Base-by-base conservation (phyloP, 2,888 invertebrate species). In the Cephus rjabovi region DNA sequence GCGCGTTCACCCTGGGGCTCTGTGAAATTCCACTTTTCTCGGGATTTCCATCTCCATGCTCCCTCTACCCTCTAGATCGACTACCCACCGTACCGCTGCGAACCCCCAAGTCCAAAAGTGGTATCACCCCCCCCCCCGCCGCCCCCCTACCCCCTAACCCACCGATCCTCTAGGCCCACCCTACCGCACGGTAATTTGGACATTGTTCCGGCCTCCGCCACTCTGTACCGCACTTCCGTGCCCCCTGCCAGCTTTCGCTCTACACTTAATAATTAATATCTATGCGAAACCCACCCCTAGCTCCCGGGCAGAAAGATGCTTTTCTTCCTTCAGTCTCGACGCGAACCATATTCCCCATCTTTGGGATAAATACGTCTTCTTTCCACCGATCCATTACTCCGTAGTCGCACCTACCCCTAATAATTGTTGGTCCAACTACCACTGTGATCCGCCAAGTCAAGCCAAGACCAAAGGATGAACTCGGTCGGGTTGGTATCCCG, bases 221-320 rank as follows among this genome's bases (percentile, higher is more conserved):
- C 56, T 56, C 23, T 23, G 56, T 23, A 23, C 9, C 56, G 56
- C 56, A 56, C 56, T 23, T 56, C 56, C 23, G 56, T 23, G 23
- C 6, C 56, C 56, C 56, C 56, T 23, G 56, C 56, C 23, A 23
- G 56, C 56, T 23, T 56, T 56, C 23, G 9, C 56, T 15, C 71
- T 71, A 71, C 74, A 80, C 75, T 79, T 80, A 77, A 80, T 80
- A 79, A 79, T 79, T 79, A 78, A 77, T 79, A 79, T 80, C 78
- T 77, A 76, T 80, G 78, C 77, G 69, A 79, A 77, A 76, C 75
- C 70, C 77, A 79, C 73, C 73, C 56, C 37, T 9, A 15, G 15
- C 74, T 75, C 15, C 15, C 73, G 12, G 73, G 11, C 33, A 71
- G 33, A 31, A 34, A 9, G 31, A 71, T 33, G 12, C 71, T 71